Base-by-base conservation (phyloP, 2,888 invertebrate species). In the Gastrophysa polygoni region DNA sequence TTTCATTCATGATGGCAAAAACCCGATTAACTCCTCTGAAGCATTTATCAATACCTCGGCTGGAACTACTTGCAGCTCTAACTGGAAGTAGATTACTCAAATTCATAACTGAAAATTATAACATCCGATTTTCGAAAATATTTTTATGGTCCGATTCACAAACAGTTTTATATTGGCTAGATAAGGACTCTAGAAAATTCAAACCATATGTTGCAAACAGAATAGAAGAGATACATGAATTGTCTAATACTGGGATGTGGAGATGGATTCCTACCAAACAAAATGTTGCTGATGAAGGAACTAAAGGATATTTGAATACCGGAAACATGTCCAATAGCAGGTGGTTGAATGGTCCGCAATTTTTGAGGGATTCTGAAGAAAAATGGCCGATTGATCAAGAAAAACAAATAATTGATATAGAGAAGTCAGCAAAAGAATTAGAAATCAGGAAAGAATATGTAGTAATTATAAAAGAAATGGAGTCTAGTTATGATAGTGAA, bases 1-100 rank as follows among this genome's bases (percentile, higher is more conserved):
- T 21, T 7, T 16, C 16, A 28, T 49, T 61, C 16, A 4, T 61
- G 1, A 29, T 24, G 20, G 44, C 44, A 11, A 61, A 57, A 34
- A 34, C 46, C 29, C 24, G 46, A 43, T 51, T 61, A n/a, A 52
- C 61, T 8, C 57, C 57, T 11, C 14, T 61, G 17, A 51, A 51
- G 28, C 44, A 20, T 7, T 1, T 61, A 21, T 61, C 51, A 7
- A 51, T 57, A 20, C 51, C 57, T 5, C 8, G 51, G 14, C 16
- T 57, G 16, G 57, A 61, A 52, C 44, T 57, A n/a, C 34, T 51
- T 46, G 57, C 61, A n/a, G 46, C 44, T 3, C 16, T 59, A 34
- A 11, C 52, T 10, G 59, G 14, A 7, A 46, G 44, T 17, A 28
- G 29, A 3, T 18, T 59, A 46, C 14, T 18, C 14, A 47, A 52